phyloP scores from a whole-genome alignment of 2,797 vertebrate species.

The Anomalospiza imberbis region DNA sequence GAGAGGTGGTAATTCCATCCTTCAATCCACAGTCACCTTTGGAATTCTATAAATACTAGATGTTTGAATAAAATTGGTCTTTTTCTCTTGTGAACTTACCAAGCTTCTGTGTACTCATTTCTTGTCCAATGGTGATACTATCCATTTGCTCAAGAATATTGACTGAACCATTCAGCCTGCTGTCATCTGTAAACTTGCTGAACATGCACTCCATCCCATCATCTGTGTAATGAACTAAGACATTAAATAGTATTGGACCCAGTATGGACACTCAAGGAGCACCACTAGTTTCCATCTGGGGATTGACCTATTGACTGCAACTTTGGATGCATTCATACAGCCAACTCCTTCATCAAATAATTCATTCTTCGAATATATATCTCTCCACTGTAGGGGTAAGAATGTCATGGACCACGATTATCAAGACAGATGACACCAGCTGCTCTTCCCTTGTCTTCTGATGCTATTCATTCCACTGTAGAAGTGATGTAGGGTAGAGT shows the following conservation, averaged over 20 bases:
- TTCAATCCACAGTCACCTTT: no score
- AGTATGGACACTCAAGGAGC: accelerated
- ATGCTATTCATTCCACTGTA: background rate
- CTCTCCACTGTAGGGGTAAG: background rate
- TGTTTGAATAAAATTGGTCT: no score
- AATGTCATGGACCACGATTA: accelerated
- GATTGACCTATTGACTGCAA: background rate
- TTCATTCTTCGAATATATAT: background rate
- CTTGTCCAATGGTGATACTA: no score
- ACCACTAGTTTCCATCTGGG: background rate
- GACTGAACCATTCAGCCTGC: background rate
- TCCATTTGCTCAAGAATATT: background rate
- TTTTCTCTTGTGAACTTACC: no score
- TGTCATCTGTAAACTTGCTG: background rate
- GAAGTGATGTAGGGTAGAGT: background rate
- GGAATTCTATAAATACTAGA: no score
- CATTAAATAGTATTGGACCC: background rate
- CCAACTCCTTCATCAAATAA: background rate
- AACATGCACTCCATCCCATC: background rate
- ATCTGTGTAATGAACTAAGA: background rate
- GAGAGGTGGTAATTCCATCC: no score
- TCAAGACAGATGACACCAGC: background rate
- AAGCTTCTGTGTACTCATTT: no score
- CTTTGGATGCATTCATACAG: background rate
- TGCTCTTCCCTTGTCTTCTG: background rate